These are phyloP conservation scores for Ursus arctos DNA, from an alignment of 2,113 vertebrate genomes.

Conservation along the genomic window DNA sequence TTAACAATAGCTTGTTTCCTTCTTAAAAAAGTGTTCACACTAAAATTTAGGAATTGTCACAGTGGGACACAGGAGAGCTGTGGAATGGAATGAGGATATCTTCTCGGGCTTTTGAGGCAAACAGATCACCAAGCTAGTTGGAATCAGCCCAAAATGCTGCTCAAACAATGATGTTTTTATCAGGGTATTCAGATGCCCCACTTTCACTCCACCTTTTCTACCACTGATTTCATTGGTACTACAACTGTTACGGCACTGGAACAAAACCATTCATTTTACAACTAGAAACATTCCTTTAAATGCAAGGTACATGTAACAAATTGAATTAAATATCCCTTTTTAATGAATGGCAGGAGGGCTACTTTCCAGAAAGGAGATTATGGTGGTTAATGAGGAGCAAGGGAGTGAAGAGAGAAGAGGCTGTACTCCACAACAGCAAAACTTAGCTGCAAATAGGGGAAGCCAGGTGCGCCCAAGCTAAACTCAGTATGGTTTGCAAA, in stretches of 20 bases:
- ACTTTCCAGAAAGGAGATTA: slow-evolving; percentile 36
- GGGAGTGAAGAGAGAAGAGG: background rate
- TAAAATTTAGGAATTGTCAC: background rate
- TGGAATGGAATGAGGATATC: background rate
- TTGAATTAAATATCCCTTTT: background rate
- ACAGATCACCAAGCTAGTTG: background rate
- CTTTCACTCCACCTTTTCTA: background rate
- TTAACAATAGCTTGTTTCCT: background rate
- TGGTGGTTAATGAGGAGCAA: slow-evolving; percentile 4
- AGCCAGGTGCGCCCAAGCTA: background rate
- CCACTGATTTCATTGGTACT: background rate
- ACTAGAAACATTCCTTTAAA: background rate
- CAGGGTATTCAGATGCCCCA: background rate
- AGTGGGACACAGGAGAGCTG: background rate
- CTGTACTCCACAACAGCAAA: background rate
- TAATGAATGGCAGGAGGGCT: background rate
- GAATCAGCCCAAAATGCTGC: background rate
- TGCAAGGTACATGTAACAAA: background rate
- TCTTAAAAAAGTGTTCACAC: background rate
- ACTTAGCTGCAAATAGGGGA: background rate
- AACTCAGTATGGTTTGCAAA: slow-evolving; percentile 34
- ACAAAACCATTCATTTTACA: background rate
- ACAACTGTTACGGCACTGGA: background rate
- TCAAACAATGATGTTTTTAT: background rate
- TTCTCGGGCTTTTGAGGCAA: background rate